phyloP scores from a whole-genome alignment of 2,888 invertebrate genomes.

The Crioceris asparagi region DNA sequence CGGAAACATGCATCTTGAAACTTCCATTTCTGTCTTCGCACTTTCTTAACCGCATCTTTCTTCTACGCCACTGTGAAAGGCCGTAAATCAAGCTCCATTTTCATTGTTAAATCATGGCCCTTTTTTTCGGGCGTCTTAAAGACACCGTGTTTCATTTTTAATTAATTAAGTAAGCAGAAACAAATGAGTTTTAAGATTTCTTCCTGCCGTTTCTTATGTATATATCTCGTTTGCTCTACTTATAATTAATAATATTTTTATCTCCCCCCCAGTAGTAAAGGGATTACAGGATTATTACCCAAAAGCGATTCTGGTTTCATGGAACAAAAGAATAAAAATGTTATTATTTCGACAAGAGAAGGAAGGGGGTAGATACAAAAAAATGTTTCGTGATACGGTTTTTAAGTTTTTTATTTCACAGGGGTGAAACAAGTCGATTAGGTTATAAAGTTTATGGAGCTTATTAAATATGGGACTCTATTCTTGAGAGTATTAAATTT shows the following conservation, averaged over 20 bases:
- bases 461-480: too few relatives aligned
- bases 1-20: too few relatives aligned
- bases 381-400: background rate
- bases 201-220: conserved; percentile 25
- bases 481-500: too few relatives aligned
- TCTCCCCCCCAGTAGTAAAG: conserved; percentile 14
- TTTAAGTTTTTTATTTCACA: background rate
- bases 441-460: too few relatives aligned
- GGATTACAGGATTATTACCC: conserved; percentile 11
- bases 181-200: conserved; percentile 35
- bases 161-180: conserved; percentile 36
- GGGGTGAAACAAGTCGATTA: too few relatives aligned
- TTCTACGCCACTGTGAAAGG: conserved; percentile 9
- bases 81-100: conserved; percentile 19
- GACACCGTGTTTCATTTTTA: conserved; percentile 31
- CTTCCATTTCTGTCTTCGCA: too few relatives aligned
- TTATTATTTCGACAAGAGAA: background rate
- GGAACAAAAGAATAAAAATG: too few relatives aligned
- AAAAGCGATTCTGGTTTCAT: background rate
- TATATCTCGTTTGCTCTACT: conserved; percentile 24
- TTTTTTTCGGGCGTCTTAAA: conserved; percentile 15
- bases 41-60: too few relatives aligned
- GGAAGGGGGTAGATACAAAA: too few relatives aligned
- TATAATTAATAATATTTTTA: conserved; percentile 32
- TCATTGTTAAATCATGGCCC: conserved; percentile 23